A percentile compares a stretch with the other conserved stretches of the same genome.
These are phyloP conservation scores for Synchiropus splendidus DNA, from an alignment of 2,113 vertebrate genomes.

Conservation along the genomic window DNA sequence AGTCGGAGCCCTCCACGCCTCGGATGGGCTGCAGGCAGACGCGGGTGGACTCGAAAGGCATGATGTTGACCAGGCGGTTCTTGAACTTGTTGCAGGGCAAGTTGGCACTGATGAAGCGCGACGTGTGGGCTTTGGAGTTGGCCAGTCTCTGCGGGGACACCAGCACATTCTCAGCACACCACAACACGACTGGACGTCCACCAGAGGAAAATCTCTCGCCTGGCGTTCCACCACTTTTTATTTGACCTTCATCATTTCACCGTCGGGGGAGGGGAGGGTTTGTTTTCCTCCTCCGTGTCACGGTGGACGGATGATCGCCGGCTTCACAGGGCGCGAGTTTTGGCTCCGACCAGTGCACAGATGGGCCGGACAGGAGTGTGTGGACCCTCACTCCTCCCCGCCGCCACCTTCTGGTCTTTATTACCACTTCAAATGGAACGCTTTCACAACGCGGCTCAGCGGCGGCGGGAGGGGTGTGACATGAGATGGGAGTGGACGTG, in stretches of 20 bases:
- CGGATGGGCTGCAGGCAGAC: constrained; percentile 95
- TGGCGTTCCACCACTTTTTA: too few relatives aligned
- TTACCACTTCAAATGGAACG: constrained; percentile 62
- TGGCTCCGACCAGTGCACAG: constrained; percentile 50
- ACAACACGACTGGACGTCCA: too few relatives aligned
- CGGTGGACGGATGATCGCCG: too few relatives aligned
- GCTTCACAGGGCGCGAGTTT: background rate
- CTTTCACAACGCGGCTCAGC: constrained; percentile 41
- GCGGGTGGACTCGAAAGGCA: constrained; percentile 90
- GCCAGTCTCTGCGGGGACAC: constrained; percentile 74
- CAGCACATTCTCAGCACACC: too few relatives aligned
- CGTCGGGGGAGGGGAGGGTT: too few relatives aligned
- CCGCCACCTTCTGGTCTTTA: too few relatives aligned
- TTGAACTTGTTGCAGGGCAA: constrained; percentile 97
- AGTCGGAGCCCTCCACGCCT: constrained; percentile 90
- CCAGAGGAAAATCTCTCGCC: too few relatives aligned
- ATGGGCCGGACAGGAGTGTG: constrained; percentile 47
- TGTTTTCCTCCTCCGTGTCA: too few relatives aligned
- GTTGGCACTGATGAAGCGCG: constrained; percentile 96
- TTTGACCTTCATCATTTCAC: too few relatives aligned
- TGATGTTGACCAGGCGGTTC: constrained; percentile 94
- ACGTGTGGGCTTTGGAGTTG: constrained; percentile 93
- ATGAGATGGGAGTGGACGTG: constrained; percentile 27
- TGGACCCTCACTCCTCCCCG: too few relatives aligned
- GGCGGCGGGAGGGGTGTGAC: constrained; percentile 42